These are phyloP conservation scores for Leucosticte australis DNA, from an alignment of 2,113 vertebrate species.

Conservation along the genomic window DNA sequence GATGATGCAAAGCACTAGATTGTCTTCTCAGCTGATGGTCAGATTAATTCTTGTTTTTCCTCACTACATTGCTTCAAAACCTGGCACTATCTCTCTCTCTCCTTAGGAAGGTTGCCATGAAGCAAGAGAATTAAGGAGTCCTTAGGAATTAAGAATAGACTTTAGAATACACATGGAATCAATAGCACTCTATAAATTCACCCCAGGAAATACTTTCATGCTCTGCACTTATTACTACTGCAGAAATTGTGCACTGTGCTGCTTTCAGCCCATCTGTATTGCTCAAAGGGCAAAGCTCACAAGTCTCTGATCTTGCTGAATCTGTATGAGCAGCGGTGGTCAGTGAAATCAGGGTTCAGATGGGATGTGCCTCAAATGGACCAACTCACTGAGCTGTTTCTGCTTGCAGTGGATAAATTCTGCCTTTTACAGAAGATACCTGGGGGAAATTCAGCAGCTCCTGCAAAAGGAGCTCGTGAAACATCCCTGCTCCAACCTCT, in stretches of 20 bases:
- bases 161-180: neutral
- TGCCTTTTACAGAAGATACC: neutral
- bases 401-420: neutral
- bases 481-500: neutral
- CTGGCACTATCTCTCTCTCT: neutral
- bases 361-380: neutral
- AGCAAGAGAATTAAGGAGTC: neutral
- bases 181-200: neutral
- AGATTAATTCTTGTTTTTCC: neutral
- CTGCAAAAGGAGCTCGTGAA: neutral
- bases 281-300: neutral
- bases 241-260: neutral
- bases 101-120: neutral
- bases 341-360: neutral
- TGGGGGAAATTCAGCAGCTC: neutral
- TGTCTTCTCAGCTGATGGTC: neutral
- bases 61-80: neutral
- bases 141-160: neutral
- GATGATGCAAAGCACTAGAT: neutral
- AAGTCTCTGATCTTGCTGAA: fast-evolving
- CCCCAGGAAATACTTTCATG: neutral
- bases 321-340: neutral
- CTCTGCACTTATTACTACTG: neutral
- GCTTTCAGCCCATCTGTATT: neutral
- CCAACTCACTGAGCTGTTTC: fast-evolving